phyloP scores from a whole-genome alignment of 2,113 vertebrate species.

The Alaudala cheleensis region DNA sequence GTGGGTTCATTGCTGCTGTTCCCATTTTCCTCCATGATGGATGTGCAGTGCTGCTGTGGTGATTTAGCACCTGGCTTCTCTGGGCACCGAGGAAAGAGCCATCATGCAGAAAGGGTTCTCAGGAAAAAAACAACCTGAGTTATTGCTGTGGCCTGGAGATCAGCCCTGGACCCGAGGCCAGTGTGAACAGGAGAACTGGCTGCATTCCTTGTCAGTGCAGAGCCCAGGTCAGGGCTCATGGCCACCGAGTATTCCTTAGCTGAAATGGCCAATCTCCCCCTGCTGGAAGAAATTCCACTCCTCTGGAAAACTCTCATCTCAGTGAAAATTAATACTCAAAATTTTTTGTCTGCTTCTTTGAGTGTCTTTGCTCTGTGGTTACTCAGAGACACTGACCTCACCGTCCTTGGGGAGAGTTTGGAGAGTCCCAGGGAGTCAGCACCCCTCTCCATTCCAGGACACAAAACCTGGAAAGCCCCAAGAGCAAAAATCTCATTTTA shows the following conservation, averaged over 20 bases:
- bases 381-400: background rate
- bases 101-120: background rate
- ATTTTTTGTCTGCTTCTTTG: background rate
- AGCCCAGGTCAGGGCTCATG: background rate
- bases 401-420: background rate
- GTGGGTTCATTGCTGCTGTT: background rate
- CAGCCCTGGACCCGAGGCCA: background rate
- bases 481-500: background rate
- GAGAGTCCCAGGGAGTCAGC: background rate
- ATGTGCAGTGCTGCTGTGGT: background rate
- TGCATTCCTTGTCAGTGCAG: background rate
- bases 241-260: accelerated
- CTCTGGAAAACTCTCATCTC: background rate
- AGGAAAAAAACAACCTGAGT: accelerated
- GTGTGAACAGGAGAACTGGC: background rate
- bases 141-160: background rate
- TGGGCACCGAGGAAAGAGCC: background rate
- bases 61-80: background rate
- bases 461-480: background rate
- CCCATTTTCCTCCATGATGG: background rate
- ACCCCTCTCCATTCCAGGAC: accelerated
- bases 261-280: background rate
- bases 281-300: background rate
- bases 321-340: background rate
- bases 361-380: background rate